Evolutionary conservation across 2,888 invertebrate genomes (phyloP), one percentile per base, ranked within the genome.

Genomic region (Drosophila basisetae): DNA sequence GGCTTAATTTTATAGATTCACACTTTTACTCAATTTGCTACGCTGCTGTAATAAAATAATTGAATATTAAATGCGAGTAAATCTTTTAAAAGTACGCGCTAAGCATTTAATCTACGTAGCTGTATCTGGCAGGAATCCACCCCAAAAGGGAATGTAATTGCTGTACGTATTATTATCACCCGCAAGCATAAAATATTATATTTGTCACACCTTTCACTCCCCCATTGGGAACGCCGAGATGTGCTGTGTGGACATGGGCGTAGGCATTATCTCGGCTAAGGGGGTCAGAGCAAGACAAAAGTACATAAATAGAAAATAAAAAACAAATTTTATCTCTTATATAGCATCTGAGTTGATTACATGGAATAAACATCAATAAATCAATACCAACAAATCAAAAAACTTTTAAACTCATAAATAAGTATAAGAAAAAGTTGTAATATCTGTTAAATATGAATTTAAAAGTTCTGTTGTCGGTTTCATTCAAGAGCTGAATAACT

Each of bases 191-290:
- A 58, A 74, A 70, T 69, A 64, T 72, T 66, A 76, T 81, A 73
- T 73, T 86, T 86, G 78, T 84, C 89, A 86, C 89, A 83, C 89
- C 89, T 89, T 63, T 69, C 58, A 64, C 84, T 69, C 67, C 68
- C 73, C 72, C 76, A 39, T 22, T 16, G 47, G 4, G 73, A 75
- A 73, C 55, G 62, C 41, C 28, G 58, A 64, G 64, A 53, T 72
- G 61, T 59, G 71, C 55, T 65, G 55, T 65, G 52, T 50, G 61
- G 56, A 37, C 56, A 56, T 39, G 28, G n/a, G 13, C 28, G 56
- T 30, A 30, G 28, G n/a, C 25, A 18, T 1, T 28, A 28, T 28
- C 25, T 11, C 47, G n/a, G 11, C 37, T 28, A 56, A 10, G 28
- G n/a, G 56, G 56, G 1, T 9, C 41, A 41, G 10, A n/a, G 5